These are phyloP conservation scores for Macroramphosus scolopax DNA, from an alignment of 2,797 vertebrate genomes.

Conservation along the genomic window DNA sequence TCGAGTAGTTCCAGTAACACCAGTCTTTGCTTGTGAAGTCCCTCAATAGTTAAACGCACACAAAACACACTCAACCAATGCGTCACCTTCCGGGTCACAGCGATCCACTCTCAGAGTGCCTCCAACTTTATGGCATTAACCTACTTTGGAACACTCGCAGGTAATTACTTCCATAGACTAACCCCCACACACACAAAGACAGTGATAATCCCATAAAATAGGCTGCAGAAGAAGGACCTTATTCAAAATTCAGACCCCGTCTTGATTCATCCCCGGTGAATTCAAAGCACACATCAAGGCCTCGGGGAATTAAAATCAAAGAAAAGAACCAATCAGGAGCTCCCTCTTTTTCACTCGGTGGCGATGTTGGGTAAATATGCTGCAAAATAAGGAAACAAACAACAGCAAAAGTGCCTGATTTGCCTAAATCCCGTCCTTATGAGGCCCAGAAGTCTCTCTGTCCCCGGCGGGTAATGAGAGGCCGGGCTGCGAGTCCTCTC, in stretches of 20 bases:
- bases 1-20: slow-evolving; percentile 7
- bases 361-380: slow-evolving; percentile 65
- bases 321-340: slow-evolving; percentile 62
- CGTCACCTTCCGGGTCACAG: too few relatives aligned
- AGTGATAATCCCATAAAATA: slow-evolving; percentile 49
- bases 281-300: slow-evolving; percentile 57
- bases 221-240: slow-evolving; percentile 55
- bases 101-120: too few relatives aligned
- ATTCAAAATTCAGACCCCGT: slow-evolving; percentile 71
- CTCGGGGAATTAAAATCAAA: slow-evolving; percentile 67
- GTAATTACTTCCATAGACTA: slow-evolving; percentile 70
- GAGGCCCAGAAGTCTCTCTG: slow-evolving; percentile 69
- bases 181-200: slow-evolving; percentile 49
- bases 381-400: slow-evolving; percentile 75
- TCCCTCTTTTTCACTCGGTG: slow-evolving; percentile 37
- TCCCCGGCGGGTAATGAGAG: slow-evolving; percentile 75
- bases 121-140: slow-evolving; percentile 60
- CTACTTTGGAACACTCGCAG: slow-evolving; percentile 63
- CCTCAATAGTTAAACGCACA: too few relatives aligned
- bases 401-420: slow-evolving; percentile 76
- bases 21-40: slow-evolving; percentile 32
- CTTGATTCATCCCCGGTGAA: slow-evolving; percentile 68
- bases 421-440: slow-evolving; percentile 77
- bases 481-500: slow-evolving; percentile 57
- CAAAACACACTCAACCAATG: too few relatives aligned